Base-by-base conservation (phyloP, 2,797 vertebrate species). In the Cephalopachus bancanus region DNA sequence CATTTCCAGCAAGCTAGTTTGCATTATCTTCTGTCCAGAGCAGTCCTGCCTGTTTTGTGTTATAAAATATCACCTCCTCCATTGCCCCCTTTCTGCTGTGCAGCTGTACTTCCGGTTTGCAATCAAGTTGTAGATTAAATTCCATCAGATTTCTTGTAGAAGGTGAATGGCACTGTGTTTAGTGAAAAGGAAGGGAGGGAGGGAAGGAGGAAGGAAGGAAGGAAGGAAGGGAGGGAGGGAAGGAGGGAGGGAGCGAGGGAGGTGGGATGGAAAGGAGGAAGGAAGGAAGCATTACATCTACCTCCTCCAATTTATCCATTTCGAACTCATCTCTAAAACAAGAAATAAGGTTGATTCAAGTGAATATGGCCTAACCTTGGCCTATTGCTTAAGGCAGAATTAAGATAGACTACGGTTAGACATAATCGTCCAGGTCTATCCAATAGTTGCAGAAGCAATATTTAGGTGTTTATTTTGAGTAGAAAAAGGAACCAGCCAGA, bases 1-100 rank as follows among this genome's bases (percentile, higher is more conserved):
- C 98, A 97, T 98, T 98, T 98, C 98, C 98, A 98, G 98, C 98
- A 98, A 97, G 97, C 98, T 98, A 97, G 96, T 98, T 98, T 98
- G 98, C 98, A 98, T 98, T 98, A 98, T 98, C 97, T 97, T 33
- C 51, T 95, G 97, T 98, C 97, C 98, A 71, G 96, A 97, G 96
- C 88, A 86, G 95, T 89, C 93, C 95, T 96, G 96, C 72, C 93
- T 97, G 93, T 89, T 84, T 51, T 59, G 11, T 93, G 55, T 98
- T 98, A 97, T 91, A 95, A 97, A 97, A 96, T 74, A 80, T 49
- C 67, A 74, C 81, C 95, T 76, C 92, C 67, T 57, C 92, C 81
- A 51, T 60, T 37, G 20, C 79, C 49, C 59, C 67, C 78, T 96
- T 92, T 92, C 86, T 81, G 55, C 76, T 93, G 12, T 74, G 33